Evolutionary conservation across 2,888 invertebrate genomes (phyloP).

Genomic region (Melikaiella ostensackeni): DNA sequence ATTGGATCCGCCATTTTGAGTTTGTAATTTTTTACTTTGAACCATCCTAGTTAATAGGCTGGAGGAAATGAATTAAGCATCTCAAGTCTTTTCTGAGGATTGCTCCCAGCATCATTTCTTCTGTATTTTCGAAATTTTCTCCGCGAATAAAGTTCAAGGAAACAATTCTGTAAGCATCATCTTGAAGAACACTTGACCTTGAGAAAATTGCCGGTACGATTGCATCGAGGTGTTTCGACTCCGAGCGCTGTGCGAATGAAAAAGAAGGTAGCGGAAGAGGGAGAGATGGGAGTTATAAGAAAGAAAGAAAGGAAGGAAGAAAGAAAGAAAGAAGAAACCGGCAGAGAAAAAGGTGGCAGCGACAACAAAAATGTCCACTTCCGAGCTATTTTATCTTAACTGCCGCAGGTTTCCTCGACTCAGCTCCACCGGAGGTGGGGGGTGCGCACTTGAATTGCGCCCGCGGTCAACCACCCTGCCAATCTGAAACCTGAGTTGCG

Average conservation of each 20-base stretch:
- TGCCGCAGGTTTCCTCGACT: constrained; percentile 61
- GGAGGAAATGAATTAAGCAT: neutral
- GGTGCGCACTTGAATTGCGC: no score
- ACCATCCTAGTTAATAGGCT: neutral
- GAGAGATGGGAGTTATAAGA: neutral
- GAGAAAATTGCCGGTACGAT: constrained; percentile 23
- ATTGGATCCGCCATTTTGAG: no score
- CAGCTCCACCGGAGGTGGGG: constrained; percentile 46
- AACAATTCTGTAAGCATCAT: constrained; percentile 24
- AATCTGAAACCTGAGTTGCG: no score
- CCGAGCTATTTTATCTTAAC: constrained; percentile 66
- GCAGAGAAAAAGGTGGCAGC: constrained; percentile 40
- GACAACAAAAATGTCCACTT: constrained; percentile 63
- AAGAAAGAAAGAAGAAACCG: neutral
- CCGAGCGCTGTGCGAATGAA: constrained; percentile 45
- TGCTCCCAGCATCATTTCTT: neutral
- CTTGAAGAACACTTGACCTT: constrained; percentile 33
- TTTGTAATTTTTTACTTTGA: no score
- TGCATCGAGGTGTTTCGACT: constrained; percentile 47
- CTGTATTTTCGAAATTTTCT: constrained; percentile 18
- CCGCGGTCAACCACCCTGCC: no score
- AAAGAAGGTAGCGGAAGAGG: constrained; percentile 30
- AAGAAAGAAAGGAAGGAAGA: constrained; percentile 20
- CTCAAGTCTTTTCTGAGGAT: neutral
- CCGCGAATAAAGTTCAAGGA: constrained; percentile 11